Evolutionary conservation across 2,797 vertebrate genomes (phyloP).

Genomic region (Borostomias antarcticus): DNA sequence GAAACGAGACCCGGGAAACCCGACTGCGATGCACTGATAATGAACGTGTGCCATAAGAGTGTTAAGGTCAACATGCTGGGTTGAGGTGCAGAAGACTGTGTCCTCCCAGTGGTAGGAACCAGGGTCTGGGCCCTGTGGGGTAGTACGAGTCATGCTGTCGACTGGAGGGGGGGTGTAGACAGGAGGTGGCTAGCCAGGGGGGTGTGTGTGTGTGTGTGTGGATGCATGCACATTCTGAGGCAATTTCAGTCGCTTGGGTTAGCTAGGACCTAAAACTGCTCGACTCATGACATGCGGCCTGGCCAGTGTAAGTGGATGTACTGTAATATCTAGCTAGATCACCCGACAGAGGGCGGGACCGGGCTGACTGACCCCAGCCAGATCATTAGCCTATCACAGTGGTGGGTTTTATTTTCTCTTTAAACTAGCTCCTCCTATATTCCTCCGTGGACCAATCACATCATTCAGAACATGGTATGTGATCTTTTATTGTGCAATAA

Average conservation of each 20-base stretch:
- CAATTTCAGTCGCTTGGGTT: constrained; percentile 35
- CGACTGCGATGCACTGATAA: too few species aligned
- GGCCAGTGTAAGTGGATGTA: constrained; percentile 35
- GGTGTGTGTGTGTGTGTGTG: constrained; percentile 20
- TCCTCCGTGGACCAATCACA: constrained; percentile 78
- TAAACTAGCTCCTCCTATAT: constrained; percentile 68
- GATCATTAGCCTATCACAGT: constrained; percentile 43
- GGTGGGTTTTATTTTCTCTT: constrained; percentile 45
- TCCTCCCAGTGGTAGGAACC: too few species aligned
- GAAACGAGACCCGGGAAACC: too few species aligned
- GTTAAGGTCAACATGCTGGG: too few species aligned
- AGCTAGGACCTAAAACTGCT: constrained; percentile 5
- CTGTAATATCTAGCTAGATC: constrained; percentile 40
- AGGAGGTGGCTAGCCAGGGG: too few species aligned
- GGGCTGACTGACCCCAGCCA: too few species aligned
- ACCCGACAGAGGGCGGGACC: too few species aligned
- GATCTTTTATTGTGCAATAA: constrained; percentile 84
- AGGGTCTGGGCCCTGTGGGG: too few species aligned
- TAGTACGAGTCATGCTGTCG: too few species aligned
- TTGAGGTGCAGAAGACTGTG: too few species aligned
- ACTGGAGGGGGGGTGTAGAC: too few species aligned
- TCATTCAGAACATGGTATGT: constrained; percentile 76
- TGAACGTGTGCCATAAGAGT: too few species aligned
- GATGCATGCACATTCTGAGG: constrained; percentile 41
- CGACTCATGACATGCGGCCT: constrained; percentile 27